Conservation (phyloP, 2,113 vertebrate genomes). For the Triplophysa rosa region DNA sequence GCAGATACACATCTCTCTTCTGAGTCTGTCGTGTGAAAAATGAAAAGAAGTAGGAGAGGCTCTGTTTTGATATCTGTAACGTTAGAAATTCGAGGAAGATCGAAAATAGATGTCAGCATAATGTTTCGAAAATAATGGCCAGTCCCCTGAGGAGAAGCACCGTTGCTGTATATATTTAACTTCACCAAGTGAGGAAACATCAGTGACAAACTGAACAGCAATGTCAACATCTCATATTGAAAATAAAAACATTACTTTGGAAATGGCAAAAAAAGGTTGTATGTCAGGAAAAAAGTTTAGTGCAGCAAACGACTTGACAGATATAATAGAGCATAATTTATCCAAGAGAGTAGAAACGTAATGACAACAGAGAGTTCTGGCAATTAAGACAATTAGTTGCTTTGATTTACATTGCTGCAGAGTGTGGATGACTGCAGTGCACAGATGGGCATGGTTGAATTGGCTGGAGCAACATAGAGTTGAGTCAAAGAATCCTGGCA, state of each 20-base stretch:
- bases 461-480: constrained; percentile 13
- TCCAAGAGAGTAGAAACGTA: constrained; percentile 61
- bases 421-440: constrained; percentile 43
- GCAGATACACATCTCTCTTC: constrained; percentile 57
- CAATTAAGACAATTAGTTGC: constrained; percentile 67
- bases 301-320: constrained; percentile 43
- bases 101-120: constrained; percentile 38
- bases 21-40: constrained; percentile 51
- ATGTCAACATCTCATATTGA: not conserved
- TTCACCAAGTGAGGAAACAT: not conserved
- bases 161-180: not conserved
- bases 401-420: constrained; percentile 64
- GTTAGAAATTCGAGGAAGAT: constrained; percentile 45
- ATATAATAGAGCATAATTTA: constrained; percentile 59
- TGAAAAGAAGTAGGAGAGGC: constrained; percentile 48
- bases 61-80: constrained; percentile 48
- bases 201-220: not conserved
- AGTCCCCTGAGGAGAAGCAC: not conserved
- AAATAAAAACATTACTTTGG: not conserved
- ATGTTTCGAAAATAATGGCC: constrained; percentile 20
- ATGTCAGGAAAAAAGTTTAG: constrained; percentile 31
- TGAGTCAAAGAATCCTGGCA: constrained; percentile 31
- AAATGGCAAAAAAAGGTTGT: not conserved
- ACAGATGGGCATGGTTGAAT: constrained; percentile 34
- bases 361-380: constrained; percentile 64